Evolutionary conservation across 2,797 vertebrate genomes (phyloP), one percentile per base, ranked within the genome.

Genomic region (Anabas testudineus): DNA sequence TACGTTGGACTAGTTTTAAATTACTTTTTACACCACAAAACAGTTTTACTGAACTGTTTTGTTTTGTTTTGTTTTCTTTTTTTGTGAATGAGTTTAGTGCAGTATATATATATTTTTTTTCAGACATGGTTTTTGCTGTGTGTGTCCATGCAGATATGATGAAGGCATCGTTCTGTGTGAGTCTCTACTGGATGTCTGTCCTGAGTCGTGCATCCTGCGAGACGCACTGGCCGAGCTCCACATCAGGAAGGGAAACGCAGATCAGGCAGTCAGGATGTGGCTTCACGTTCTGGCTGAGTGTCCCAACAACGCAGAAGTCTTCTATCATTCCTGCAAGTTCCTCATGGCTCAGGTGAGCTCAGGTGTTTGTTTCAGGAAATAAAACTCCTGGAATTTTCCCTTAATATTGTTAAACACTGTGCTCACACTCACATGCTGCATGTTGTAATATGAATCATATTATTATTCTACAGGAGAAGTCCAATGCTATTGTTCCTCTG

Each of bases 261-360:
- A 95, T 2, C 83, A 49, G 68, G 96, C 96, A 1, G 90, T 90
- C 12, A 81, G 85, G 16, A 87, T 94, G 60, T 99, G 97, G 97
- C 91, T 95, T 19, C 88, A 85, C 22, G 95, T 96, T 13, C 94
- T 97, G 86, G 93, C 93, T 5, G 94, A 85, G 83, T 94, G 93
- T 80, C 95, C 94, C 62, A 88, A 95, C 80, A 95, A 96, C 37
- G 95, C 96, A 0, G 91, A 95, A 74, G 78, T 98, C 75, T 96
- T 99, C 91, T 97, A 96, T 87, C 90, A 88, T 57, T 92, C 92
- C 78, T 96, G 95, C 94, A 95, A 91, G 89, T 96, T 96, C 90
- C 94, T 99, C 85, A 93, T 95, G 81, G 80, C 89, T 32, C 95
- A 97, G 97, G 97, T 98, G 91, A 93, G 86, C 54, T 45, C 26